Evolutionary conservation across 2,797 vertebrate species (phyloP), one percentile per base, ranked within the genome.

Genomic region (Leptodactylus fallax): DNA sequence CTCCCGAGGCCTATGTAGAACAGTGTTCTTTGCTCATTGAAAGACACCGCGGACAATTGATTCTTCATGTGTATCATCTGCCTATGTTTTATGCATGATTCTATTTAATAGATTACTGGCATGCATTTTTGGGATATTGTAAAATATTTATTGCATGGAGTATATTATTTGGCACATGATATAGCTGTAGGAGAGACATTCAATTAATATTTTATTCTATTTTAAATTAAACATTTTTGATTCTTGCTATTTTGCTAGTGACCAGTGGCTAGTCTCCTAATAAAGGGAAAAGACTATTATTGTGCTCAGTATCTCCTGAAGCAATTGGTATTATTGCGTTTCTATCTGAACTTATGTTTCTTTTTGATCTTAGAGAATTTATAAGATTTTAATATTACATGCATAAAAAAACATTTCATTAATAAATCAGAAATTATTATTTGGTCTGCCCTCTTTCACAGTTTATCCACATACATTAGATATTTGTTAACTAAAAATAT

Each of bases 21-120:
- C 14, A 23, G 14, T 11, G 45, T 17, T 77, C 3, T n/a, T 49
- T 72, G 14, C 53, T 14, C n/a, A 77, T 85, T 61, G 71, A 2
- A 53, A 60, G 69, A 45, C 56, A 74, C 7, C 47, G 21, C 60
- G 69, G 25, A 55, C 63, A 84, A 56, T 84, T 84, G 69, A 25
- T 9, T 76, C 16, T 72, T 36, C 71, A 85, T 85, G 45, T 77
- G 55, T 60, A 76, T 23, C 58, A 61, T 76, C 77, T 85, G 76
- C 16, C 74, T 61, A 85, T 85, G 58, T 85, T 85, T 85, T 85
- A 79, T 85, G 58, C 16, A 85, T 85, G 84, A 85, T 79, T 65
- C 74, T 85, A 63, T 77, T 85, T 77, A 71, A 61, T 77, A 77
- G 71, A 85, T 85, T 77, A 77, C 55, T 85, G 25, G 45, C 45